Evolutionary conservation across 2,888 invertebrate genomes (phyloP).

Genomic region (Unio delphinus): DNA sequence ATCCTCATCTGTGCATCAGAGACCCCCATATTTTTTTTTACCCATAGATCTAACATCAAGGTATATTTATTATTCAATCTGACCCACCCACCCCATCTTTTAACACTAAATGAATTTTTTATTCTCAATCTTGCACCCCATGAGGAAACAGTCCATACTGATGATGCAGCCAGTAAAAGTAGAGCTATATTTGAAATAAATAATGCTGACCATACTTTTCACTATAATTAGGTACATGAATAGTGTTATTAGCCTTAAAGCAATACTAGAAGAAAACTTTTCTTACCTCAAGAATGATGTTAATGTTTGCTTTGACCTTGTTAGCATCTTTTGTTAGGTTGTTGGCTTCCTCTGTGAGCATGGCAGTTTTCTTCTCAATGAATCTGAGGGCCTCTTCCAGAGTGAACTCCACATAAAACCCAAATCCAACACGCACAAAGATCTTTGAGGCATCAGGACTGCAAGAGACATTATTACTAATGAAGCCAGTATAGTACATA

Average conservation of each 20-base stretch:
- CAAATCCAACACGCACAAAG: slow-evolving; percentile 83
- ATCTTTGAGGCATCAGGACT: slow-evolving; percentile 78
- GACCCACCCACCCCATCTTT: too few species aligned
- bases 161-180: background rate
- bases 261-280: background rate
- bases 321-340: slow-evolving; percentile 80
- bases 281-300: slow-evolving; percentile 80
- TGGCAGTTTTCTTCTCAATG: slow-evolving; percentile 80
- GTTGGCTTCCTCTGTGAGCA: slow-evolving; percentile 78
- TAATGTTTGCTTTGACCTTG: slow-evolving; percentile 84
- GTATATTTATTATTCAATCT: too few species aligned
- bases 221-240: too few species aligned
- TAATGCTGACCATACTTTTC: too few species aligned
- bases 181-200: too few species aligned
- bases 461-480: slow-evolving; percentile 13
- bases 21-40: too few species aligned
- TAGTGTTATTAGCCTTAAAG: background rate
- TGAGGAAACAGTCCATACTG: background rate
- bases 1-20: too few species aligned
- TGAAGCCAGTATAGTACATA: background rate
- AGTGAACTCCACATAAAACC: slow-evolving; percentile 82
- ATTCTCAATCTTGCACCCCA: too few species aligned
- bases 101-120: too few species aligned
- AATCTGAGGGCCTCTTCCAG: slow-evolving; percentile 81
- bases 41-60: too few species aligned